Evolutionary conservation across 1,140 invertebrate species (phyloP).

Genomic region (Lerema accius): DNA sequence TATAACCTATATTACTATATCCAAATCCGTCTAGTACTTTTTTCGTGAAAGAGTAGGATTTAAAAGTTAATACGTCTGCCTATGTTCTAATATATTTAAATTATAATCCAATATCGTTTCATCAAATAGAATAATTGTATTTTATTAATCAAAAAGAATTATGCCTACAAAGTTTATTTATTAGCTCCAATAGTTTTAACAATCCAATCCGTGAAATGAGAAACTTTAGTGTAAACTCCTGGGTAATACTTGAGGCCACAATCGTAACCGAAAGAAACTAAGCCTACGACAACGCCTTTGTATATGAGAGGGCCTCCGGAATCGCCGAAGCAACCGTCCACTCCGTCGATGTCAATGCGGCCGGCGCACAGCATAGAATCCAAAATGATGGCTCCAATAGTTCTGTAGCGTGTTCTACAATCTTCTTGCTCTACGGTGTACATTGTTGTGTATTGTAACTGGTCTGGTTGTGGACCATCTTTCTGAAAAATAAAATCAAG

Average conservation of each 20-base stretch:
- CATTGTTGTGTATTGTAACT: constrained; percentile 58
- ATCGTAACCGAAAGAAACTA: constrained; percentile 84
- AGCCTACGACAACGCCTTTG: constrained; percentile 78
- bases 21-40: too few relatives aligned
- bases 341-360: constrained; percentile 58
- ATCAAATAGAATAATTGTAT: too few relatives aligned
- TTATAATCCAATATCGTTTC: too few relatives aligned
- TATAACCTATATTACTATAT: too few relatives aligned
- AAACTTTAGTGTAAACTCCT: constrained; percentile 86
- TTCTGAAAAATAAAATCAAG: too few relatives aligned
- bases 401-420: constrained; percentile 57
- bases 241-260: constrained; percentile 84
- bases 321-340: constrained; percentile 83
- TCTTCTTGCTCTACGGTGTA: constrained; percentile 54
- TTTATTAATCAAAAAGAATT: too few relatives aligned
- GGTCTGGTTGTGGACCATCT: constrained; percentile 61
- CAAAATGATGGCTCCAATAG: constrained; percentile 78
- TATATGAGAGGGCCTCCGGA: constrained; percentile 83
- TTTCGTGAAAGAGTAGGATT: too few relatives aligned
- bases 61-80: too few relatives aligned
- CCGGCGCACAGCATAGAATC: constrained; percentile 89
- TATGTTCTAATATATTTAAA: too few relatives aligned
- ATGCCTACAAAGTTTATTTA: too few relatives aligned
- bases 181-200: constrained; percentile 52
- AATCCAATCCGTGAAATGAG: constrained; percentile 80